Base-by-base conservation (phyloP, 30 jellyfish, hydroid and myxozoan species). In the Hydractinia echinata region DNA sequence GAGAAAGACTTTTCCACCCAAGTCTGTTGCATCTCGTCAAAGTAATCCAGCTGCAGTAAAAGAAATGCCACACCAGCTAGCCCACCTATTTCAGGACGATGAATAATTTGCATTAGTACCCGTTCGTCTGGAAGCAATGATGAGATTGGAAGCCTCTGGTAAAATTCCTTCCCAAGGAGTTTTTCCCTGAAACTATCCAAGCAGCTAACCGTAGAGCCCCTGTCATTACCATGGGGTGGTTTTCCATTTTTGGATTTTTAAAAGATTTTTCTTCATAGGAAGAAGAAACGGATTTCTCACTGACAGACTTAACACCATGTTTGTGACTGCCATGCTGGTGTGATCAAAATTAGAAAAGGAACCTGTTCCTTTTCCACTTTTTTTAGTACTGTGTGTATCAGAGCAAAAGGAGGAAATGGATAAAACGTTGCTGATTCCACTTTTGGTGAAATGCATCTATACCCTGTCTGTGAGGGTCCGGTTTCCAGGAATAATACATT, bases 51-150 rank as follows among this genome's bases (percentile, higher is more conserved):
- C n/a, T n/a, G n/a, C n/a, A n/a, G n/a, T n/a, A n/a, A n/a, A n/a
- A n/a, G n/a, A n/a, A n/a, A n/a, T n/a, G n/a, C n/a, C 49, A 82
- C 89, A 82, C 83, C 89, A 68, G 89, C 89, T 4, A 82, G 89
- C 72, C 20, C 72, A 82, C 84, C 55, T 68, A 51, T 67, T 15
- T 83, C 76, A 68, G 89, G 72, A 51, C 73, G 89, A 51, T 20
- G 72, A 50, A 83, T 82, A 82, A 82, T 82, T 82, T 79, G 76
- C 53, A 15, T 79, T 82, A 51, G 83, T 82, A 79, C 89, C 89
- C 14, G 72, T 16, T 9, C 76, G 44, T 53, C 89, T 82, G 73
- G 89, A 66, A 82, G 72, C 73, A 71, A 82, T 16, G 74, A 82
- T 82, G 73, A 82, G 89, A 3, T 18, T 69, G 76, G 83, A n/a